Conservation (phyloP, 2,113 vertebrate species). For the Progne subis region DNA sequence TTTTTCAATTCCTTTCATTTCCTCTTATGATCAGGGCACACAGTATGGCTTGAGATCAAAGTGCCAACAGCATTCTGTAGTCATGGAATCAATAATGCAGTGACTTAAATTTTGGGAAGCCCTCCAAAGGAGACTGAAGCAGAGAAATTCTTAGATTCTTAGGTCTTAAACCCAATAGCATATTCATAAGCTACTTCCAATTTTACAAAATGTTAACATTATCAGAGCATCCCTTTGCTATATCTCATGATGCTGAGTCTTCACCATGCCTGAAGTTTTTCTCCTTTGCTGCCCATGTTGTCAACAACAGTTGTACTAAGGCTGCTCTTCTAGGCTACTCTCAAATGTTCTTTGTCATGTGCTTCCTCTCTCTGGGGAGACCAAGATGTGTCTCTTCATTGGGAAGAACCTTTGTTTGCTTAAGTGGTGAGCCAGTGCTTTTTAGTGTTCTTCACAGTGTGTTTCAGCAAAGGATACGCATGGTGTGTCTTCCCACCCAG, state of each 20-base stretch:
- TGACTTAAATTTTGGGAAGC: background rate
- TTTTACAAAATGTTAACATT: background rate
- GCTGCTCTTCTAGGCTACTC: background rate
- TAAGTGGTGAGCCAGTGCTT: background rate
- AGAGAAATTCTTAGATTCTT: background rate
- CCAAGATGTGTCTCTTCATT: background rate
- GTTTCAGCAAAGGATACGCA: background rate
- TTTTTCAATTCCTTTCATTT: background rate
- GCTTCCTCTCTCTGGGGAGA: background rate
- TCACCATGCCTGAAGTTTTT: background rate
- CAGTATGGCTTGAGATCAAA: background rate
- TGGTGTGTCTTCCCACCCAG: background rate
- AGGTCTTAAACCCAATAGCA: background rate
- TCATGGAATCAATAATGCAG: background rate
- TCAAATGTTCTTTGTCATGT: background rate
- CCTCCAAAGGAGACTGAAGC: background rate
- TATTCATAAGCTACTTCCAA: background rate
- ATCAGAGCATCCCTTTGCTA: background rate
- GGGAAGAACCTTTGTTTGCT: background rate
- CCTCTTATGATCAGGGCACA: background rate
- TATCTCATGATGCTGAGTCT: background rate
- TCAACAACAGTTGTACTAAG: background rate
- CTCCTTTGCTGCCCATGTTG: background rate
- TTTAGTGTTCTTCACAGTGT: background rate
- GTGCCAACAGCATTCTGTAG: background rate